Percentiles rank a stretch among this genome's conserved stretches.
These are phyloP conservation scores for Drosophila neonasuta DNA, from an alignment of 2,888 invertebrate genomes.

Conservation along the genomic window DNA sequence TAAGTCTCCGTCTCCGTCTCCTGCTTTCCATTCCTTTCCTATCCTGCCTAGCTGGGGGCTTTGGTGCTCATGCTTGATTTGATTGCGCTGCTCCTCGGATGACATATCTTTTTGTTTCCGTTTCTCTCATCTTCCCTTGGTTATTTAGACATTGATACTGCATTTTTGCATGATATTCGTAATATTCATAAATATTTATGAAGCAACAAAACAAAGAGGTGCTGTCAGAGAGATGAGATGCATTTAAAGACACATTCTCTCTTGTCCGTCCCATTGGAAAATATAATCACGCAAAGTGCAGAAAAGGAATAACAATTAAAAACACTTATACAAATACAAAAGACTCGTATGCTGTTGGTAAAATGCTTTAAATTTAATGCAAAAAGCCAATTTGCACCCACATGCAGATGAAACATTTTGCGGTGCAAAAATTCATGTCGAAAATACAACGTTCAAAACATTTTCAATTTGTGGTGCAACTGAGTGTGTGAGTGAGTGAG, in stretches of 20 bases:
- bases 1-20: conserved; percentile 4
- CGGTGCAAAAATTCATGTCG: neutral
- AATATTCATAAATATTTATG: conserved; percentile 75
- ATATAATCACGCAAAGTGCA: conserved; percentile 48
- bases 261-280: conserved; percentile 18
- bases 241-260: conserved; percentile 5
- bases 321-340: conserved; percentile 3
- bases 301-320: conserved; percentile 41
- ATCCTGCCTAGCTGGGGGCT: neutral
- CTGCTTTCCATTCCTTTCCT: conserved; percentile 20
- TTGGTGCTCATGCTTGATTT: conserved; percentile 60
- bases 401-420: conserved; percentile 8
- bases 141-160: conserved; percentile 51
- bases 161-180: conserved; percentile 56
- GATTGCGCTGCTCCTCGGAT: conserved; percentile 65
- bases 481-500: neutral
- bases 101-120: conserved; percentile 22
- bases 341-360: neutral
- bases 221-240: conserved; percentile 26
- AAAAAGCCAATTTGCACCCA: conserved; percentile 3
- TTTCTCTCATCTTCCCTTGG: conserved; percentile 7
- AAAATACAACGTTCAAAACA: conserved; percentile 36
- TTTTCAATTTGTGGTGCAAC: conserved; percentile 46
- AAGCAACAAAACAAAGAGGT: conserved; percentile 39
- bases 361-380: conserved; percentile 7